Percentiles rank a stretch among this genome's conserved stretches.
phyloP scores from a whole-genome alignment of 2,888 invertebrate species.

The Conomelus anceps region DNA sequence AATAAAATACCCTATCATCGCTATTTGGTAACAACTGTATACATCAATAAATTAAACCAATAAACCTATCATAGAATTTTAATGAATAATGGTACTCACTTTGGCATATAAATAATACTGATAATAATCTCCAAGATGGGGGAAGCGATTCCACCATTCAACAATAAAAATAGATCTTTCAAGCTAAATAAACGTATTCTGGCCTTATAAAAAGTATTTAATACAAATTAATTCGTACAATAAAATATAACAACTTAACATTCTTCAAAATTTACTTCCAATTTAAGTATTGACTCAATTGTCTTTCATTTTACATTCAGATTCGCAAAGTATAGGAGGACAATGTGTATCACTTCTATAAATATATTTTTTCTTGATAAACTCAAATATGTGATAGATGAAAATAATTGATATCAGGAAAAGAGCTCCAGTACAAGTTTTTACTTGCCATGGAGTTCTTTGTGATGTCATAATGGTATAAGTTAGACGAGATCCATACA shows the following conservation, averaged over 20 bases:
- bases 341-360: background rate
- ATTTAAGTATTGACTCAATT: background rate
- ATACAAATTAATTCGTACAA: too few species aligned
- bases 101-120: background rate
- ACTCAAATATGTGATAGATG: constrained; percentile 46
- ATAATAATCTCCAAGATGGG: background rate
- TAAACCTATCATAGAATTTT: too few species aligned
- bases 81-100: background rate
- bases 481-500: constrained; percentile 49
- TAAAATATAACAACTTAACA: too few species aligned
- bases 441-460: constrained; percentile 33
- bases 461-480: constrained; percentile 38
- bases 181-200: too few species aligned
- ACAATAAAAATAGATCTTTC: too few species aligned
- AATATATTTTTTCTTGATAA: constrained; percentile 44
- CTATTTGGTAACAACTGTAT: too few species aligned
- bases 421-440: constrained; percentile 42
- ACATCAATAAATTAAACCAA: too few species aligned
- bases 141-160: too few species aligned
- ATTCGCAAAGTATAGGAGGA: background rate
- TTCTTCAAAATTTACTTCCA: background rate
- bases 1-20: too few species aligned
- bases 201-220: too few species aligned
- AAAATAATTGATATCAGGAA: constrained; percentile 46
- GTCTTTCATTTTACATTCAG: background rate